phyloP scores from a whole-genome alignment of 2,113 vertebrate species.

The Dromiciops gliroides region DNA sequence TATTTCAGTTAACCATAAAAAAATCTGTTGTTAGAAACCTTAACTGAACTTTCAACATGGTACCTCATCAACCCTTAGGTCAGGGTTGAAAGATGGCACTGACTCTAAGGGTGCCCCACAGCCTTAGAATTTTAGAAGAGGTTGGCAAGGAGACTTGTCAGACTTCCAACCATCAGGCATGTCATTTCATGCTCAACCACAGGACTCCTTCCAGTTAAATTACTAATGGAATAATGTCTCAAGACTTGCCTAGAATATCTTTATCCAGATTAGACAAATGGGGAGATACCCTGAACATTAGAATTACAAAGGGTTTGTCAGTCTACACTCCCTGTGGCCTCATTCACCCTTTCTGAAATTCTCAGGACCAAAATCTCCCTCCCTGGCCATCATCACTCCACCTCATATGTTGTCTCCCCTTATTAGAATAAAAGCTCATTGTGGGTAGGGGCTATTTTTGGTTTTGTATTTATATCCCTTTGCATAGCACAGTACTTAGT shows the following conservation, averaged over 20 bases:
- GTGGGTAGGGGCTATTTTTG: neutral
- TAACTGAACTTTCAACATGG: neutral
- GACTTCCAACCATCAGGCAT: neutral
- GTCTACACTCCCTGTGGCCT: neutral
- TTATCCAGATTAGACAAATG: neutral
- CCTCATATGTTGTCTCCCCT: neutral
- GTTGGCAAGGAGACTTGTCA: neutral
- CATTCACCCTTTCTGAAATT: neutral
- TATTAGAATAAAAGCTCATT: neutral
- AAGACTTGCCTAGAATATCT: neutral
- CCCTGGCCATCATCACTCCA: neutral
- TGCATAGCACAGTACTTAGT: neutral
- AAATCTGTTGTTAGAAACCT: neutral
- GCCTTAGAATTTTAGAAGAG: too few species aligned
- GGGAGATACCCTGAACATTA: neutral
- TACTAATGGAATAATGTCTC: neutral
- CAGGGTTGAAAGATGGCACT: neutral
- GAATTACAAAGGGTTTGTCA: neutral
- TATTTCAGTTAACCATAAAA: neutral
- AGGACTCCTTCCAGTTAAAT: neutral
- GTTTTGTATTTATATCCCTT: neutral
- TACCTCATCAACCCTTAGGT: neutral
- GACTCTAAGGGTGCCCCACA: neutral
- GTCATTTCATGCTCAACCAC: neutral
- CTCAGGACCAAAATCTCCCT: neutral